phyloP scores from a whole-genome alignment of 2,113 vertebrate species.

The Falcunculus frontatus region DNA sequence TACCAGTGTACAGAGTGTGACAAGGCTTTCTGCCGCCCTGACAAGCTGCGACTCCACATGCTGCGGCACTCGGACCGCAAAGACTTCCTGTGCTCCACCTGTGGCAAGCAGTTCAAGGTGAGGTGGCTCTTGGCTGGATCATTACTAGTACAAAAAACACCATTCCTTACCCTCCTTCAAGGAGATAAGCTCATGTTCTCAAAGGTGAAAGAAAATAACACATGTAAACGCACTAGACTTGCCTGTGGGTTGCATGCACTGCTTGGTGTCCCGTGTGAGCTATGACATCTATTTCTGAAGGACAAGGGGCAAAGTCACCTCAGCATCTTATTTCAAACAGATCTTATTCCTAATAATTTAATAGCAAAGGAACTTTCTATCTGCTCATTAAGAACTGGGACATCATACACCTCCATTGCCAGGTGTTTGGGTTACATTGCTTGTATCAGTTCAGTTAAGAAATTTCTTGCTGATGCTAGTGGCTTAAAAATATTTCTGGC shows the following conservation, averaged over 20 bases:
- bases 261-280: background rate
- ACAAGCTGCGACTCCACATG: slow-evolving; percentile 97
- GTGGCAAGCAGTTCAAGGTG: slow-evolving; percentile 98
- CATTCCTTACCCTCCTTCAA: background rate
- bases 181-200: background rate
- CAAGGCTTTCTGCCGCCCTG: slow-evolving; percentile 94
- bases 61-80: slow-evolving; percentile 94
- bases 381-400: background rate
- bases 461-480: background rate
- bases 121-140: background rate
- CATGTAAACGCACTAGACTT: background rate
- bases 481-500: background rate
- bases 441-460: background rate
- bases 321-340: background rate
- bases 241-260: background rate
- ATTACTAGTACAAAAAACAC: background rate
- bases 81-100: slow-evolving; percentile 96
- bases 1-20: slow-evolving; percentile 95
- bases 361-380: background rate
- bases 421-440: background rate
- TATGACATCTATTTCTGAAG: background rate
- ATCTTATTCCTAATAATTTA: background rate
- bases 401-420: background rate
- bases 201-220: background rate
- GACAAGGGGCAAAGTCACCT: background rate